Evolutionary conservation across 2,113 vertebrate species (phyloP), one percentile per base, ranked within the genome.

Genomic region (Coptodon rendalli): DNA sequence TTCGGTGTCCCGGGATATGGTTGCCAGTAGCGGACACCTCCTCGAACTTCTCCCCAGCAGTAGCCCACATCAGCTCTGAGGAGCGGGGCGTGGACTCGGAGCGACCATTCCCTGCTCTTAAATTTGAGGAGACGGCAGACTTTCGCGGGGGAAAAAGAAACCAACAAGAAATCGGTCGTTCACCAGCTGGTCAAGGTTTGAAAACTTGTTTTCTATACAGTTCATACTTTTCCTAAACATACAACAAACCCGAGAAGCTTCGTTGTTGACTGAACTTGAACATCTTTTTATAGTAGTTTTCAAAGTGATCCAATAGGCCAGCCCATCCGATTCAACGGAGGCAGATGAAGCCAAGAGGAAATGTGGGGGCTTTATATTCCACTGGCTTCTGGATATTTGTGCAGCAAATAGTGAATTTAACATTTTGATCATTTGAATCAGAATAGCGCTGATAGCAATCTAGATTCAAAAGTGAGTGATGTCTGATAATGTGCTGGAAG

Each of bases 21-120:
- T 66, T 5, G 80, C 56, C 50, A 29, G 87, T 61, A 83, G 89
- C 90, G 5, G 79, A 36, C 19, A 76, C 71, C 85, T n/a, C 45
- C 81, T 57, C 48, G n/a, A 56, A 63, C 86, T 85, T 56, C 86
- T 91, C 86, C 5, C 34, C 86, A 86, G 89, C 85, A 86, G 90
- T 68, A 87, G 87, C 84, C 85, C 80, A 54, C 94, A 92, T 89
- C 87, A 43, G 61, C 63, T 57, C 40, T 3, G 85, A 86, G 87
- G 79, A 87, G 91, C 91, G 93, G 95, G 95, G 95, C 95, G 95
- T 95, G 94, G 95, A 95, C 93, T 93, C 17, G 7, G 27, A 14
- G 14, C 79, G 61, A 82, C 81, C 80, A 22, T 53, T 91, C 86
- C 45, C 48, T 59, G 83, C 82, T 82, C 81, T 50, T 38, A 86